phyloP scores from a whole-genome alignment of 2,888 invertebrate genomes.

The Hypselothyrea guttata region DNA sequence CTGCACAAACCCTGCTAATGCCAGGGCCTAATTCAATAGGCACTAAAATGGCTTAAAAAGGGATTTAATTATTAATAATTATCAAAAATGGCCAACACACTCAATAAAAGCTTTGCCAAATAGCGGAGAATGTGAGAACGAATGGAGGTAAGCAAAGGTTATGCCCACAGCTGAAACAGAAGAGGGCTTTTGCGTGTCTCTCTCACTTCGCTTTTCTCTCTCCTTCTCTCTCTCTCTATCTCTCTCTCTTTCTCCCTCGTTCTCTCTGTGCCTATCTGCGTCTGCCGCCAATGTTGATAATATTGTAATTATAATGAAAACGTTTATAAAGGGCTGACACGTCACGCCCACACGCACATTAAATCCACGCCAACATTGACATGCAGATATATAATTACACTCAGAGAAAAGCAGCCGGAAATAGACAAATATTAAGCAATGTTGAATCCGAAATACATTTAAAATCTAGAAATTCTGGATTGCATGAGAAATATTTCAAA shows the following conservation, averaged over 20 bases:
- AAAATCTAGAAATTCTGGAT: too few relatives aligned
- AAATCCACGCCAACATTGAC: conserved; percentile 20
- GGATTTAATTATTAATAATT: conserved; percentile 66
- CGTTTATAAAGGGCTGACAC: conserved; percentile 51
- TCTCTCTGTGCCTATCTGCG: conserved; percentile 15
- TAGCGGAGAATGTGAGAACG: neutral
- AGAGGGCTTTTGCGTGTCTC: conserved; percentile 2
- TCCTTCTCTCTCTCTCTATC: conserved; percentile 5
- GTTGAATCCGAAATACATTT: too few relatives aligned
- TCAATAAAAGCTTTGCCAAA: conserved; percentile 28
- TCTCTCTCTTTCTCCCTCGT: too few relatives aligned
- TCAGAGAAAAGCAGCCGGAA: too few relatives aligned
- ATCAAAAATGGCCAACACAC: conserved; percentile 55
- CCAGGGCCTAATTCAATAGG: conserved; percentile 2
- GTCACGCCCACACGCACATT: conserved; percentile 14
- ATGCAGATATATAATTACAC: too few relatives aligned
- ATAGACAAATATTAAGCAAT: too few relatives aligned
- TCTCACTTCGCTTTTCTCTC: too few relatives aligned
- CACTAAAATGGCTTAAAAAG: conserved; percentile 37
- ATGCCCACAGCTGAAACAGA: neutral
- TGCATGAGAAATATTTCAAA: too few relatives aligned
- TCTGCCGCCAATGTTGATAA: conserved; percentile 49
- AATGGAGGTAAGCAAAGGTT: neutral
- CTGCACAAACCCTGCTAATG: conserved; percentile 4
- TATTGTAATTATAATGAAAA: conserved; percentile 69